Base-by-base conservation (phyloP, 2,113 vertebrate species). In the Onychostruthus taczanowskii region DNA sequence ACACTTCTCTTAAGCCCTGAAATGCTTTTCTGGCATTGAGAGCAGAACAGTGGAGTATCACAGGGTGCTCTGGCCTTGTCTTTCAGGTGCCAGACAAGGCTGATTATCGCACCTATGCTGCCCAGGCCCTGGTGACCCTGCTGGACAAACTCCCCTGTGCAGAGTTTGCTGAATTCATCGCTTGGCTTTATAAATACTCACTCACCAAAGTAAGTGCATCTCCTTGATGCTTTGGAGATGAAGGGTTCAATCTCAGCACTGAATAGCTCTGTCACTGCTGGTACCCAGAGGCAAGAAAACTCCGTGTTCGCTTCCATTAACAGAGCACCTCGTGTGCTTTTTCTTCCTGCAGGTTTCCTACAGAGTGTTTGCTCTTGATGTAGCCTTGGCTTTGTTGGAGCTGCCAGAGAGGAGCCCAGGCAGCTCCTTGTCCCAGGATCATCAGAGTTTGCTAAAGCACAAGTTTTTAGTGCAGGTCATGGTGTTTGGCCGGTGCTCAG, bases 331-430 rank as follows among this genome's bases (percentile, higher is more conserved):
- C 7, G 6, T 27, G 26, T 79, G 90, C 33, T 95, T 90, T 70
- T 87, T 19, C 58, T 93, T 73, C 74, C 83, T 98, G 27, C 97
- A 97, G 39, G 92, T 98, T 78, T 97, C 97, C 43, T 98, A 98
- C 87, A 97, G 99, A 28, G 97, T 99, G 82, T 99, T 99, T 92
- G 98, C 99, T 19, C 97, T 99, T 41, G 99, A 99, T 22, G 98
- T 99, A 35, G 98, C 95, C 23, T 98, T 99, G 95, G 98, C 98
- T 84, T 96, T 99, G 58, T 87, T 99, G 96, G 98, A 98, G 47
- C 91, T 98, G 56, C 98, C 98, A 0, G 99, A 99, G 95, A 97
- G 98, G 75, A 95, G 30, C 3, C n/a, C 16, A 1, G 98, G 97
- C 13, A 89, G 69, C 26, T 92, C 97, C 16, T n/a, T 98, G 49